Evolutionary conservation across 2,797 vertebrate species (phyloP), one percentile per base, ranked within the genome.

Genomic region (Euthynnus affinis): DNA sequence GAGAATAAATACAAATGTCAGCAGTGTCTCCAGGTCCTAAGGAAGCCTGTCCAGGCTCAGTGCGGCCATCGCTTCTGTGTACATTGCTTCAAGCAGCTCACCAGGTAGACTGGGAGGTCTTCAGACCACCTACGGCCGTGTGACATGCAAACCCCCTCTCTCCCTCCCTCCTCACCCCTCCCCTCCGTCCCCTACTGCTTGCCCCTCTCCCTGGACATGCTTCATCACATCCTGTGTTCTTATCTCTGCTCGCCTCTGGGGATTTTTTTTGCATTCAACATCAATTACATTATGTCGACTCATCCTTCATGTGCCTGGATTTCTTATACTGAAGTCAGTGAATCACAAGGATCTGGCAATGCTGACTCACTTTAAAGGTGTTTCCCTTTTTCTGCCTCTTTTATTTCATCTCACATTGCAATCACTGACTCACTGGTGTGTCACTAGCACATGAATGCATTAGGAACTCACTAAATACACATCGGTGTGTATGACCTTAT

Each of bases 31-130:
- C 97, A 96, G 75, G 96, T 99, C 27, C 83, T 99, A 63, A 95
- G 98, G 88, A 95, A 96, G 80, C 98, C 98, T 0, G 96, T 97
- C 80, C 98, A 99, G 92, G 98, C 98, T 0, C 97, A 98, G 91
- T 99, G 98, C 0, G 98, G 98, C 20, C 98, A 99, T 76, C 97
- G 98, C 63, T 99, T 98, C 95, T 99, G 98, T 80, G 96, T 96
- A 7, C 95, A 91, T 81, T 99, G 98, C 83, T 96, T 98, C 87
- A 96, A 93, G 78, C 95, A 94, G 89, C 96, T 99, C 71, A 97
- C 98, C 91, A 98, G 98, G 98, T 99, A 94, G 78, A 88, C 74
- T 5, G 73, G 42, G 84, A 77, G 67, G 71, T 82, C 86, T 51
- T 87, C 63, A 48, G 60, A 86, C 80, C 87, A 62, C 56, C 74